These are phyloP conservation scores for Myotis planiceps DNA, from an alignment of 2,797 vertebrate genomes.

Conservation along the genomic window DNA sequence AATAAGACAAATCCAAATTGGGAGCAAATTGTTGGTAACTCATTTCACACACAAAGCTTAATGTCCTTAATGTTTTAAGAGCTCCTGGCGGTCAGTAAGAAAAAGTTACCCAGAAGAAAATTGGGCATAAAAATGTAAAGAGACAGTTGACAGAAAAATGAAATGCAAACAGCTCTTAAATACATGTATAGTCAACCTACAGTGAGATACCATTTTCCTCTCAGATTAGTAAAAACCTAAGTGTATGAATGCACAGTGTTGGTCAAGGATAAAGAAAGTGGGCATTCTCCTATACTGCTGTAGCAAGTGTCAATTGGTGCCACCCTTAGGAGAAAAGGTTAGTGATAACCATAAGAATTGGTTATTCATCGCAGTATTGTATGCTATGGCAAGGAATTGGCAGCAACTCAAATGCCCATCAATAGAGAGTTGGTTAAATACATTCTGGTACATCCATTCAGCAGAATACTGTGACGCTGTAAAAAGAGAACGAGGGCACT, in stretches of 20 bases:
- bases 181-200: background rate
- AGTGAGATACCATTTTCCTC: background rate
- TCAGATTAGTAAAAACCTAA: background rate
- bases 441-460: background rate
- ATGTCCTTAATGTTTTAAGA: slow-evolving; percentile 19
- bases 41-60: background rate
- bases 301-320: too few species aligned
- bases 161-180: background rate
- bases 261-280: background rate
- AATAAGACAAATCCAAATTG: background rate
- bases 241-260: too few species aligned
- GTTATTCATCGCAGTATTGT: background rate
- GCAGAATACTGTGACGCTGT: background rate
- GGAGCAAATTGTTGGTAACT: background rate
- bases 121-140: background rate
- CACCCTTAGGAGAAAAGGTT: background rate
- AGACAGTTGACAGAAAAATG: background rate
- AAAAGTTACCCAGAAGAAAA: background rate
- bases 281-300: rapidly evolving
- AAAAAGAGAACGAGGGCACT: background rate
- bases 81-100: background rate
- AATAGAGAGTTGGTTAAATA: too few species aligned
- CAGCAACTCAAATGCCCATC: background rate
- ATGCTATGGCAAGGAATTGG: background rate
- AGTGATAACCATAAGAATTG: background rate